phyloP scores from a whole-genome alignment of 2,888 invertebrate genomes.

The Ochropleura plecta region DNA sequence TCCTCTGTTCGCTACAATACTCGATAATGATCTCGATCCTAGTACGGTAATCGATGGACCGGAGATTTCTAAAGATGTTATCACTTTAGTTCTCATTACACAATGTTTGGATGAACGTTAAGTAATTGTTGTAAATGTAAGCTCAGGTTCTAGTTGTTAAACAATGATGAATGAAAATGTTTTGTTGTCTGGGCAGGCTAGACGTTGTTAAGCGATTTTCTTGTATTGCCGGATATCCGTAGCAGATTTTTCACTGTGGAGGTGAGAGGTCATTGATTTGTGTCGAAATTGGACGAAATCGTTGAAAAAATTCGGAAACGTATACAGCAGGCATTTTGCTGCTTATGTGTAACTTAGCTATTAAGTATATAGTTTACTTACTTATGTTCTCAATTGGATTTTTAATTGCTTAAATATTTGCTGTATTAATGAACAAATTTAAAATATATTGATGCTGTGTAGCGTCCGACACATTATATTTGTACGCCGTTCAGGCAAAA shows the following conservation, averaged over 20 bases:
- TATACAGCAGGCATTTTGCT: background rate
- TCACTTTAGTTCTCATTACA: constrained; percentile 40
- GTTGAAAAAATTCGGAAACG: background rate
- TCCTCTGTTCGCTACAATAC: constrained; percentile 37
- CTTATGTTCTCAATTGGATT: too few species aligned
- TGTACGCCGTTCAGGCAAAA: too few species aligned
- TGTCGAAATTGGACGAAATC: background rate
- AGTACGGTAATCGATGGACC: constrained; percentile 37
- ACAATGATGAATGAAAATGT: constrained; percentile 50
- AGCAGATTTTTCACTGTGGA: background rate
- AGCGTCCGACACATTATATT: too few species aligned
- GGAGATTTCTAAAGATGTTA: constrained; percentile 47
- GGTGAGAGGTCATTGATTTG: constrained; percentile 10
- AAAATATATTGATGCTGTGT: too few species aligned
- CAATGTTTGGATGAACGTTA: constrained; percentile 48
- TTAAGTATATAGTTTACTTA: too few species aligned
- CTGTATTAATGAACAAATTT: too few species aligned
- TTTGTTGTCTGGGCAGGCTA: constrained; percentile 44
- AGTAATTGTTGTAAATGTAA: constrained; percentile 46
- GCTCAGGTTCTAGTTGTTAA: constrained; percentile 19
- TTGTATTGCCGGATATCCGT: constrained; percentile 23
- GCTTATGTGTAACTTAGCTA: background rate
- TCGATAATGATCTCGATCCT: constrained; percentile 51
- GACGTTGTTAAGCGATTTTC: constrained; percentile 27
- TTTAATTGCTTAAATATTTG: too few species aligned